Base-by-base conservation (phyloP, 2,797 vertebrate genomes). In the Enteromius thamalakanensis region DNA sequence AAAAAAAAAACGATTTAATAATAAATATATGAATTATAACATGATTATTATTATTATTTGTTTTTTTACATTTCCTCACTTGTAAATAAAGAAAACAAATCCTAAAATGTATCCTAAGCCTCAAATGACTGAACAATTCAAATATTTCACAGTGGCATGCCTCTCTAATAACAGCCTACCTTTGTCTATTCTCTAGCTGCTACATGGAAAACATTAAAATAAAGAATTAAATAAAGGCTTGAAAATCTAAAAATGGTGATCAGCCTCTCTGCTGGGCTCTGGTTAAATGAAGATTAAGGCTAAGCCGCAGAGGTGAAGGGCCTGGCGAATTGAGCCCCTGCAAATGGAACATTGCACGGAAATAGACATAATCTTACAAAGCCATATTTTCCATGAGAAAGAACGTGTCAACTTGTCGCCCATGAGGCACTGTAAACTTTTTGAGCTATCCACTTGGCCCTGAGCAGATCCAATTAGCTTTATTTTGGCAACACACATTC, bases 401-500 rank as follows among this genome's bases (percentile, higher is more conserved):
- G 88, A 92, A 91, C 86, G 87, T 93, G 92, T 93, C 89, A 87
- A 88, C 89, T 88, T 83, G 29, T 85, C 89, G 93, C 92, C 93
- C 91, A 93, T 88, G 90, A 92, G 86, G 88, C 91, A 34, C 90
- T 87, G 74, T 93, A 93, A 94, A 92, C 88, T 92, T 94, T 93
- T 92, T 89, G 92, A 92, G 86, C 82, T 89, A 88, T 87, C 91
- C 87, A 88, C 87, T 94, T 90, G 90, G 89, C 87, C 88, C 89
- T 89, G 90, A 93, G 94, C 94, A 93, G 92, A 94, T 94, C 93
- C 90, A 91, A 94, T 94, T 94, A 92, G 92, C 93, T 94, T 94
- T 94, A 94, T 91, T 94, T 94, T 90, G 83, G 88, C 91, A 74
- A 93, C 89, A 91, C 87, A n/a, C 55, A 86, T 86, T 64, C 91